phyloP scores from a whole-genome alignment of 2,888 invertebrate genomes.

The Cenopis cana region DNA sequence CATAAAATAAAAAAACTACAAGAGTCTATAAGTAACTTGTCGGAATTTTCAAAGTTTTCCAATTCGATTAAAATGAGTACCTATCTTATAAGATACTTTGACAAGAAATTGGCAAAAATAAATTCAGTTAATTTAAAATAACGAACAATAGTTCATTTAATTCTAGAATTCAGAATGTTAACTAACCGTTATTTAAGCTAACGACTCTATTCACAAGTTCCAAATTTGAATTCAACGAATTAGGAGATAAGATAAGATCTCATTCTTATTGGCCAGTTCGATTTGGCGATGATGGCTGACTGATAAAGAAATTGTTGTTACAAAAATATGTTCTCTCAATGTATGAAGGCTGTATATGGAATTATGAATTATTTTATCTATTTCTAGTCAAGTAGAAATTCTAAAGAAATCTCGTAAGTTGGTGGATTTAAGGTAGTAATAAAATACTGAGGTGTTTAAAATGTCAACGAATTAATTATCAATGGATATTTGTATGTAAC shows the following conservation, averaged over 20 bases:
- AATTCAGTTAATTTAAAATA: no score
- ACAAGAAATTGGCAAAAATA: no score
- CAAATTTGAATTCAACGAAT: slow-evolving; percentile 36
- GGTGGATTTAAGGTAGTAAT: no score
- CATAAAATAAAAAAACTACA: no score
- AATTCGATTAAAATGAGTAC: no score
- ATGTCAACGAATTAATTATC: not conserved
- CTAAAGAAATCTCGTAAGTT: no score
- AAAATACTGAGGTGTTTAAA: no score
- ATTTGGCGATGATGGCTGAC: slow-evolving; percentile 7
- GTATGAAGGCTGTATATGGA: slow-evolving; percentile 3
- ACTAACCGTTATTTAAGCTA: slow-evolving; percentile 2
- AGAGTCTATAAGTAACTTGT: no score
- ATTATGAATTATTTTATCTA: no score
- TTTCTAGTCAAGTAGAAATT: no score
- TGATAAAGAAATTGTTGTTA: slow-evolving; percentile 5
- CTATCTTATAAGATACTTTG: no score
- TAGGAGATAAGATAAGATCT: slow-evolving; percentile 36
- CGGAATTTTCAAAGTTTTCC: no score
- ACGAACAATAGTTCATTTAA: not conserved
- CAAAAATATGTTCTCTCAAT: slow-evolving; percentile 20
- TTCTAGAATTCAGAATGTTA: slow-evolving; percentile 6
- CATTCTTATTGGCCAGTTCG: slow-evolving; percentile 21
- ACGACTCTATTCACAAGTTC: slow-evolving; percentile 32
- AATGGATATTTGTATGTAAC: not conserved